Base-by-base conservation (phyloP, 2,888 invertebrate genomes). In the Eristalis tenax region DNA sequence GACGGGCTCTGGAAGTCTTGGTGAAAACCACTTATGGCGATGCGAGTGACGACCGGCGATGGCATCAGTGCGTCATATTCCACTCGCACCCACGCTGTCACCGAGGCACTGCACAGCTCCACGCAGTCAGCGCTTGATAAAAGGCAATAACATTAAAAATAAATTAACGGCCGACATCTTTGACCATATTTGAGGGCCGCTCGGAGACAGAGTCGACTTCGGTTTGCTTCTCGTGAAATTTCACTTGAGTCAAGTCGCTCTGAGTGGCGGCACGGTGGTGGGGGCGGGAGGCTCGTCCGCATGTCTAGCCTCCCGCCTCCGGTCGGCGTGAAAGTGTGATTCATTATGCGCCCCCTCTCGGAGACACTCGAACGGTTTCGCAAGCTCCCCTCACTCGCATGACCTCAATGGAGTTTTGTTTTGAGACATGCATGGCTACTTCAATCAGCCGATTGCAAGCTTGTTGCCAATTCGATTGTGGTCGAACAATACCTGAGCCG, bases 61-160 rank as follows among this genome's bases (percentile, higher is more conserved):
- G 43, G 18, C 50, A 50, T 18, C 50, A 18, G 18, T 50, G 50
- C 50, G 50, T 50, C 50, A 50, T 50, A 18, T 18, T 18, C 50
- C 50, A 18, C 8, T 50, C 50, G 50, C 50, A 50, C 50, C 50
- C 50, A 50, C 50, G 50, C 50, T 50, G 87, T 38, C 68, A 80
- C 68, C 73, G 76, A 74, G 76, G 71, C 79, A 71, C 79, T 43
- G 70, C 38, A 57, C 23, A 13, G 64, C 65, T 59, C 43, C 40
- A 75, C 28, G 68, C 56, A 43, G 28, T 38, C 63, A 70, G 61
- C 28, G 57, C 73, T 65, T 73, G 64, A 75, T 70, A 83, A 83
- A 83, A 83, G 83, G 71, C 64, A 87, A 76, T 76, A 80, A 83
- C 76, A 76, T 76, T 87, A 76, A 77, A 83, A 87, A 73, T 83